These are phyloP conservation scores for Apodemia mormo DNA, from an alignment of 2,888 invertebrate genomes.

Conservation along the genomic window DNA sequence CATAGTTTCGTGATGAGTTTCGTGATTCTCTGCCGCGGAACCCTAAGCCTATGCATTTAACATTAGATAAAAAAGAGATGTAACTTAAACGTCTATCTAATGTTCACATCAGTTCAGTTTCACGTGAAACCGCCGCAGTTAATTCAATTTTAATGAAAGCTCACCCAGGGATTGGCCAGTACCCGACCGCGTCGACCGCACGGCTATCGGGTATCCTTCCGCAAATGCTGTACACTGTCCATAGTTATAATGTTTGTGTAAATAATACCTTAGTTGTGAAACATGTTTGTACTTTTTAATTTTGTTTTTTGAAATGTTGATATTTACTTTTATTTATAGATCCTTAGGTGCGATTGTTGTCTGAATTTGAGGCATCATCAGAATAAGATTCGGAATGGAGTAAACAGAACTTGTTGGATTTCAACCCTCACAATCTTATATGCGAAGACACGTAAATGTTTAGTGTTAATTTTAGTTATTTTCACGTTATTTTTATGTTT, in stretches of 20 bases:
- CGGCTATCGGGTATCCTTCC: constrained; percentile 61
- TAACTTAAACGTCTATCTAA: constrained; percentile 32
- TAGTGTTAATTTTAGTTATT: no score
- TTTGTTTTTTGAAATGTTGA: no score
- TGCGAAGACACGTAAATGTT: no score
- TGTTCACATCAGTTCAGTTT: constrained; percentile 27
- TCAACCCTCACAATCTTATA: no score
- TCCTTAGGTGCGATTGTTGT: no score
- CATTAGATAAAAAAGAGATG: constrained; percentile 22
- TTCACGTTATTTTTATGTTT: no score
- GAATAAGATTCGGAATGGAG: no score
- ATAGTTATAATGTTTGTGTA: not conserved
- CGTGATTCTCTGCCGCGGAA: not conserved
- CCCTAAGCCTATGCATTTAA: not conserved
- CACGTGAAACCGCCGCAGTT: constrained; percentile 27
- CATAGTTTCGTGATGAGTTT: no score
- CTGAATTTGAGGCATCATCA: no score
- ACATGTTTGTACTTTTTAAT: not conserved
- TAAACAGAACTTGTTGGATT: no score
- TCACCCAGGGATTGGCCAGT: constrained; percentile 43
- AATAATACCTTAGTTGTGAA: not conserved
- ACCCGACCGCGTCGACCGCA: constrained; percentile 45
- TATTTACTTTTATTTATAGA: no score
- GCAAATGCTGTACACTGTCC: constrained; percentile 35
- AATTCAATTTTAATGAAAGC: constrained; percentile 47